These are phyloP conservation scores for Aporophyla lueneburgensis DNA, from an alignment of 2,888 invertebrate species.

Conservation along the genomic window DNA sequence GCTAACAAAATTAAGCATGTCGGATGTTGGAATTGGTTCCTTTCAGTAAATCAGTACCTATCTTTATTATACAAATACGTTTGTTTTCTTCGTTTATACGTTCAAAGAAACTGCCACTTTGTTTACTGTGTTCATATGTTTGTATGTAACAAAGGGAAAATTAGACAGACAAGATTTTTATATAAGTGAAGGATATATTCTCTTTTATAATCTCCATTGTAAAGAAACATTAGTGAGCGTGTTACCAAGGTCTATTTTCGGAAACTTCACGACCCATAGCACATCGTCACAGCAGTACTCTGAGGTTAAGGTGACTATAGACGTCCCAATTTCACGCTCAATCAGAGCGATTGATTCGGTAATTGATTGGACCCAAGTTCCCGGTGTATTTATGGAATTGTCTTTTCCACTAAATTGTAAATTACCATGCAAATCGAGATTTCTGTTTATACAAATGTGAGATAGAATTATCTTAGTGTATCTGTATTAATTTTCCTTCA, in stretches of 20 bases:
- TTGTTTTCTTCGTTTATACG: constrained; percentile 26
- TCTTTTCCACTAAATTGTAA: constrained; percentile 11
- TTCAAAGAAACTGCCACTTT: neutral
- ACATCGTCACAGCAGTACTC: constrained; percentile 5
- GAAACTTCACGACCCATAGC: constrained; percentile 10
- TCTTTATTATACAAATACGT: constrained; percentile 44
- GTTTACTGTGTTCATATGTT: constrained; percentile 3
- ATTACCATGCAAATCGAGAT: constrained; percentile 4
- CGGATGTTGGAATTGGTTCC: constrained; percentile 19
- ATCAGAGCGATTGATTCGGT: constrained; percentile 55
- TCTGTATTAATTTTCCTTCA: neutral
- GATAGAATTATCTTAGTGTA: neutral
- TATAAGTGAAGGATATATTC: neutral
- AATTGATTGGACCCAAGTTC: constrained; percentile 42
- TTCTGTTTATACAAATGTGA: constrained; percentile 10
- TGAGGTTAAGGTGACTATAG: constrained; percentile 47
- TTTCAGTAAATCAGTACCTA: constrained; percentile 28
- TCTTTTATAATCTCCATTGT: neutral
- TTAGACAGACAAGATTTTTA: neutral
- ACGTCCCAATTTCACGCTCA: constrained; percentile 53
- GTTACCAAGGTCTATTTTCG: constrained; percentile 2
- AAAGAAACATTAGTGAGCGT: neutral
- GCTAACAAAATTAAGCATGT: constrained; percentile 41
- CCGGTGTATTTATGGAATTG: constrained; percentile 39
- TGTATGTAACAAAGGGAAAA: neutral